Evolutionary conservation across 1,140 invertebrate species (phyloP).

Genomic region (Formica selysi): DNA sequence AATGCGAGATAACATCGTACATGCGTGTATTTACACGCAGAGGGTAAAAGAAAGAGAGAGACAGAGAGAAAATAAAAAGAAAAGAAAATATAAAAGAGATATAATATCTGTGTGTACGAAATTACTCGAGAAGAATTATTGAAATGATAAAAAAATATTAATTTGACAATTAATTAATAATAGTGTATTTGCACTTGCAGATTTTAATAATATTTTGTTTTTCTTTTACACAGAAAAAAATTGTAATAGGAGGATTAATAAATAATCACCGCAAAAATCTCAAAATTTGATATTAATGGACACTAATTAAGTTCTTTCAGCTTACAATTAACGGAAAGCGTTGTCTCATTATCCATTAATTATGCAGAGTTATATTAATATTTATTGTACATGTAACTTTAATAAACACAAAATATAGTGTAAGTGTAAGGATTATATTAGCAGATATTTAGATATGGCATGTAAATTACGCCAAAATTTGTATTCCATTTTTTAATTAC

Average conservation of each 20-base stretch:
- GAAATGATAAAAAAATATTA: no score
- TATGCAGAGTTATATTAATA: neutral
- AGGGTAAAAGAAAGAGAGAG: neutral
- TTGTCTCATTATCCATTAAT: slow-evolving; percentile 11
- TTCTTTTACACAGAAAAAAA: neutral
- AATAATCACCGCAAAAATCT: slow-evolving; percentile 12
- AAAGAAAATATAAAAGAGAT: neutral
- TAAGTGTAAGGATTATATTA: neutral
- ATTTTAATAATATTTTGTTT: neutral
- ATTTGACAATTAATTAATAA: no score
- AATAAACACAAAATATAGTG: neutral
- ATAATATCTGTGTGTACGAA: neutral
- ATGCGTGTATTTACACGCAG: neutral
- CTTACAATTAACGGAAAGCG: neutral
- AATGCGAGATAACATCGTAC: neutral
- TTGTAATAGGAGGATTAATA: neutral
- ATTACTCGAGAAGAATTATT: neutral
- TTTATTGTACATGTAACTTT: slow-evolving; percentile 5
- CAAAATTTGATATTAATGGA: slow-evolving; percentile 16
- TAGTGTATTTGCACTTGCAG: neutral
- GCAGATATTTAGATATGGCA: neutral
- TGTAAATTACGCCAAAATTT: neutral
- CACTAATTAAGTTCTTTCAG: slow-evolving; percentile 12
- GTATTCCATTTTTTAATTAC: neutral
- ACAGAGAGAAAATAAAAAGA: neutral